Base-by-base conservation (phyloP, 2,888 invertebrate species). In the Trachelus stipa region DNA sequence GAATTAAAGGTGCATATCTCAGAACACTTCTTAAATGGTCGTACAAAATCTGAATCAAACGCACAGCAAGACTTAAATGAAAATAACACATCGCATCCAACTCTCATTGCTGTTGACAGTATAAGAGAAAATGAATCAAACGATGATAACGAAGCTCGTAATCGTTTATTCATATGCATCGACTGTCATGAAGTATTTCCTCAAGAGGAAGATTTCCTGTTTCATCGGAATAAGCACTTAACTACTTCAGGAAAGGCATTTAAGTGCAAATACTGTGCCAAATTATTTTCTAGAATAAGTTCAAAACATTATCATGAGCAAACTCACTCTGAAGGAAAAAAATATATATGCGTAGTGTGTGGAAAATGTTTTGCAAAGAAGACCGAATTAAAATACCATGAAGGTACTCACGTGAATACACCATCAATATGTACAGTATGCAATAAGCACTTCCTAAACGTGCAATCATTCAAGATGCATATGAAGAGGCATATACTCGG, bases 391-490 rank as follows among this genome's bases (percentile, higher is more conserved):
- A 83, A 85, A 31, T 84, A 85, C 31, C 88, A 90, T 78, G 85
- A 87, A 78, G 85, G 85, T 15, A 83, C 83, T 1, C 88, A 89
- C 76, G 78, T 81, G 3, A 79, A 82, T 4, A 75, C 79, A 3
- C 82, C 83, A 35, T 83, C 87, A 4, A 83, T 79, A 1, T 90
- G 90, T 79, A 81, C 82, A 2, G 78, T 83, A n/a, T 91, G 91
- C 77, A 80, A 86, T 31, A 90, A 90, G 75, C 79, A 79, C 4
- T 90, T 90, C 75, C 86, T 85, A 6, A 90, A 87, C 75, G 73
- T 84, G 9, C 86, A 87, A 30, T 88, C 89, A 3, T 85, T 87
- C 73, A 89, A 87, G 77, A 88, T 87, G 79, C 91, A 91, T 68
- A 77, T 83, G 75, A 90, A 88, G 79, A 81, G 90, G 11, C 91